Evolutionary conservation across 2,888 invertebrate species (phyloP).

Genomic region (Thecophora atra): DNA sequence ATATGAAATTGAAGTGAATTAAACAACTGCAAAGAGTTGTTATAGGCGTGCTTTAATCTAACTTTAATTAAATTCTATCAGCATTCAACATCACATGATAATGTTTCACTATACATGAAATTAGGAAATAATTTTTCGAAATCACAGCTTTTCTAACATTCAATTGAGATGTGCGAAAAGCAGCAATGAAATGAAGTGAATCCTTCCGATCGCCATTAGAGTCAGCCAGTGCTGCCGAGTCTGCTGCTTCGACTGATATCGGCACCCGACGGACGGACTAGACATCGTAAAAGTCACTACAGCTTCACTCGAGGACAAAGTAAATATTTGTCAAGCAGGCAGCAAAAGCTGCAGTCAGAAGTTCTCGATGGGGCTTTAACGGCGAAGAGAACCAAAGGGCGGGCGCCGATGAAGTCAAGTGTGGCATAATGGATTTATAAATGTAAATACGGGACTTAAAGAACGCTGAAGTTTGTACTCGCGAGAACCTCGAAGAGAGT

Average conservation of each 20-base stretch:
- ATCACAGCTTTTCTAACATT: conserved; percentile 12
- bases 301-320: conserved; percentile 35
- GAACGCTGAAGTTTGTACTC: conserved; percentile 19
- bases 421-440: conserved; percentile 15
- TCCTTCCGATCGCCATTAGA: too few relatives aligned
- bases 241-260: neutral
- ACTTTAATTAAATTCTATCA: too few relatives aligned
- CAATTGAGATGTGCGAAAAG: neutral
- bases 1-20: neutral
- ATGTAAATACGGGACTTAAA: conserved; percentile 23
- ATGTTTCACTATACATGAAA: conserved; percentile 30
- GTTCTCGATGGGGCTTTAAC: too few relatives aligned
- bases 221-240: neutral
- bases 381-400: too few relatives aligned
- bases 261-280: neutral
- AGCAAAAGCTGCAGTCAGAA: neutral
- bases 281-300: too few relatives aligned
- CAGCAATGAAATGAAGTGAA: neutral
- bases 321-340: conserved; percentile 45
- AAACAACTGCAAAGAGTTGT: too few relatives aligned
- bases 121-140: conserved; percentile 29
- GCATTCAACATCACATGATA: conserved; percentile 1
- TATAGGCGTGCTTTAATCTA: too few relatives aligned
- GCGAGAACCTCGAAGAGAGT: neutral
- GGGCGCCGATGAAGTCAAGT: neutral